Conservation (phyloP, 2,797 vertebrate species). For the Octomys mimax region DNA sequence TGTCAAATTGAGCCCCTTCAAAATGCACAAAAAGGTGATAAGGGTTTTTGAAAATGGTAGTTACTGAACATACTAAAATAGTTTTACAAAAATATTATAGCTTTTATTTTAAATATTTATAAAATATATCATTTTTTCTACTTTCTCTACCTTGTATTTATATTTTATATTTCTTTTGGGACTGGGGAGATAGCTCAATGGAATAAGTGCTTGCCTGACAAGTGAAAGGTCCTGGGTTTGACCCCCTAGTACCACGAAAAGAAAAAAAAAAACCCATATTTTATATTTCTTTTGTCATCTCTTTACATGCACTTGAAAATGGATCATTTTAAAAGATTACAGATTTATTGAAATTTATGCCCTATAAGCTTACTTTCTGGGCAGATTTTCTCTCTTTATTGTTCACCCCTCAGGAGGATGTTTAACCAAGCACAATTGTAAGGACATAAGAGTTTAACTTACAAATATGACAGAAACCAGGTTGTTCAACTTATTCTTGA, state of each 20-base stretch:
- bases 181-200: no score
- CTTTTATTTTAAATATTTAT: neutral
- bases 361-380: conserved; percentile 13
- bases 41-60: conserved; percentile 9
- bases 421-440: conserved; percentile 69
- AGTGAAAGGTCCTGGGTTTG: no score
- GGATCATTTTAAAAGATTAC: conserved; percentile 39
- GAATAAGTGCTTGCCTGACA: no score
- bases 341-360: conserved; percentile 12
- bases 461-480: conserved; percentile 73
- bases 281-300: conserved; percentile 3
- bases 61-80: conserved; percentile 14
- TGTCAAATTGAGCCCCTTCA: conserved; percentile 45
- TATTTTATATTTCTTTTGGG: conserved; percentile 19
- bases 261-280: neutral
- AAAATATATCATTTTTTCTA: neutral
- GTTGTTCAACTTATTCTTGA: conserved; percentile 78
- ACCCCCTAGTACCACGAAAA: no score
- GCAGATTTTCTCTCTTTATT: conserved; percentile 14
- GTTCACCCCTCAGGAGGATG: conserved; percentile 45
- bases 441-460: conserved; percentile 72
- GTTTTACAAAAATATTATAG: conserved; percentile 39
- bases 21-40: neutral
- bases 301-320: neutral
- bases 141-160: neutral